Conservation (phyloP, 2,797 vertebrate species). For the Tadarida brasiliensis region DNA sequence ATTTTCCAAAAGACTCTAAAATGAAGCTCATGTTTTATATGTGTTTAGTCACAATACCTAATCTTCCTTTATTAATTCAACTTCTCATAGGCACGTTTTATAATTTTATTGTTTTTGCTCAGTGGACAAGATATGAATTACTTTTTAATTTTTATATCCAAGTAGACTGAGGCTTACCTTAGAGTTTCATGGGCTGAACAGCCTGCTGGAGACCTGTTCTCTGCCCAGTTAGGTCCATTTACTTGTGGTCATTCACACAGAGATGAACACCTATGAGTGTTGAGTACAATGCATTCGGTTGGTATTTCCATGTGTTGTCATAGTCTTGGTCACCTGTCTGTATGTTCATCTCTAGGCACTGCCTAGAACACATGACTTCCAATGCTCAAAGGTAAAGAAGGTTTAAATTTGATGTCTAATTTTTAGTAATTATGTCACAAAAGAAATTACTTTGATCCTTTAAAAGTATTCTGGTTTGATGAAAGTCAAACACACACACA, state of each 20-base stretch:
- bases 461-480: neutral
- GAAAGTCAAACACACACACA: neutral
- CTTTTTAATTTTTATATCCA: neutral
- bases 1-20: neutral
- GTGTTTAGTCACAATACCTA: neutral
- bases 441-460: constrained; percentile 6
- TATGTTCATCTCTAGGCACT: neutral
- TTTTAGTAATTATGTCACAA: neutral
- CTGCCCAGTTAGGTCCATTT: neutral
- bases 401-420: neutral
- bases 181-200: neutral
- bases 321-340: neutral
- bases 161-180: neutral
- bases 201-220: neutral
- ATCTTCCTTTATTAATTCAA: neutral
- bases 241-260: neutral
- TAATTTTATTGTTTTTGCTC: neutral
- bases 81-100: neutral
- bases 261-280: neutral
- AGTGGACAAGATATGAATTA: neutral
- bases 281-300: neutral
- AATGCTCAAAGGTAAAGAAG: neutral
- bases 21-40: neutral
- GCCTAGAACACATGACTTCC: neutral
- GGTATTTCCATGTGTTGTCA: neutral